Evolutionary conservation across 2,113 vertebrate species (phyloP).

Genomic region (Chascanopsetta lugubris): DNA sequence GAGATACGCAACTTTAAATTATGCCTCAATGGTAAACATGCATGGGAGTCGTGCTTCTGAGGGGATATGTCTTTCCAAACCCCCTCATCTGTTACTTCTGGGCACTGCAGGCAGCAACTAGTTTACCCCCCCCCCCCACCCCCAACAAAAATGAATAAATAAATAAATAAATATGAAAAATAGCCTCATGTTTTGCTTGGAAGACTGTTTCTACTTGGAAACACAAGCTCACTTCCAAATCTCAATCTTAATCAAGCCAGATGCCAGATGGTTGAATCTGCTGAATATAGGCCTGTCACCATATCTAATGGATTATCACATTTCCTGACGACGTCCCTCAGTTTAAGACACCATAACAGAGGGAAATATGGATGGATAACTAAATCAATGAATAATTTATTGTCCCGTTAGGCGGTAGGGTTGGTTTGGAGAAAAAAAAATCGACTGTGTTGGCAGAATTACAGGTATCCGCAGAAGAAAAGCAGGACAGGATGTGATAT

Average conservation of each 20-base stretch:
- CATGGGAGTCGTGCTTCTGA: constrained; percentile 13
- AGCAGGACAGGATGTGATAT: constrained; percentile 60
- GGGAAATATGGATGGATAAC: constrained; percentile 33
- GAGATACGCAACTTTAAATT: constrained; percentile 35
- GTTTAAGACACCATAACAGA: constrained; percentile 33
- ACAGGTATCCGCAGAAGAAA: constrained; percentile 66
- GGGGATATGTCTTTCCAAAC: neutral
- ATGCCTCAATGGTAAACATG: constrained; percentile 27
- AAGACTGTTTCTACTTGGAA: constrained; percentile 14
- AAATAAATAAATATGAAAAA: constrained; percentile 6
- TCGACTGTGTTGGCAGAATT: constrained; percentile 62
- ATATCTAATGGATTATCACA: constrained; percentile 26
- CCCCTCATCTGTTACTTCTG: neutral
- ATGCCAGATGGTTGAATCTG: constrained; percentile 20
- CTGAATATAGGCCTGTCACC: constrained; percentile 13
- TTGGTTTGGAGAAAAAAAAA: constrained; percentile 32
- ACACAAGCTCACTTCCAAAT: constrained; percentile 18
- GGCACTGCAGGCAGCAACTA: neutral
- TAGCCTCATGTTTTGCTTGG: neutral
- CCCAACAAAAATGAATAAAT: too few species aligned
- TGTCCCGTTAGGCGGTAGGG: constrained; percentile 32
- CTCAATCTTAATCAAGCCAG: constrained; percentile 7
- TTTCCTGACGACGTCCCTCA: constrained; percentile 32
- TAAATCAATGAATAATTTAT: constrained; percentile 60
- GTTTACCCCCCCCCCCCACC: constrained; percentile 13